Evolutionary conservation across 1,140 invertebrate species (phyloP).

Genomic region (Drosophila novamexicana): DNA sequence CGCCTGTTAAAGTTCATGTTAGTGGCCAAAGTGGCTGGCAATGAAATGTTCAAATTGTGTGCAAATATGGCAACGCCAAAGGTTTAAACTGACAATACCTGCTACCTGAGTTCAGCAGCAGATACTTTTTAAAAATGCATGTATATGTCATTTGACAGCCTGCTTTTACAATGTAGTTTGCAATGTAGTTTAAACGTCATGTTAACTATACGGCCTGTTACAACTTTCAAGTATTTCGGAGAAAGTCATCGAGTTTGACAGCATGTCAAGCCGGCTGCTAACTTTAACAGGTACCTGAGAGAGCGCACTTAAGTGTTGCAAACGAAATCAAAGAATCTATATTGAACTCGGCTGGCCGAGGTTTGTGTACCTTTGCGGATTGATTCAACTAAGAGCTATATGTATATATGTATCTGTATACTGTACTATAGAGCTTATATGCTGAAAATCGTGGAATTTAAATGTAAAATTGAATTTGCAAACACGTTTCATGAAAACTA

Average conservation of each 20-base stretch:
- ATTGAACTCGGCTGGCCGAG: conserved; percentile 1
- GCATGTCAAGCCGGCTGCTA: neutral
- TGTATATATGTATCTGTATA: neutral
- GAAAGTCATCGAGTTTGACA: neutral
- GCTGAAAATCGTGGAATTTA: too few species aligned
- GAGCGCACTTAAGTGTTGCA: neutral
- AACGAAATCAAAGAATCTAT: neutral
- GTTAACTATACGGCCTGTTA: neutral
- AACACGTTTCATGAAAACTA: neutral
- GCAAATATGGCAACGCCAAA: neutral
- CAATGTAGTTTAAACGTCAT: neutral
- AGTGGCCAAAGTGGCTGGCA: neutral
- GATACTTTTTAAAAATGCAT: neutral
- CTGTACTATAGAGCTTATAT: too few species aligned
- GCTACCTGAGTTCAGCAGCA: too few species aligned
- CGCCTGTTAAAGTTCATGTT: conserved; percentile 4
- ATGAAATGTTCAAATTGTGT: neutral
- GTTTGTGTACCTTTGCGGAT: neutral
- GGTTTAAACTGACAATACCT: too few species aligned
- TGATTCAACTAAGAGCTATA: conserved; percentile 1
- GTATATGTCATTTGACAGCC: neutral
- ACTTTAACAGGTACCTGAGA: neutral
- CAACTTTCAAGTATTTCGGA: too few species aligned
- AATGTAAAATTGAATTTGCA: neutral
- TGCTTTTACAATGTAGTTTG: neutral